Base-by-base conservation (phyloP, 1,140 invertebrate genomes). In the Mactra quadrangularis region DNA sequence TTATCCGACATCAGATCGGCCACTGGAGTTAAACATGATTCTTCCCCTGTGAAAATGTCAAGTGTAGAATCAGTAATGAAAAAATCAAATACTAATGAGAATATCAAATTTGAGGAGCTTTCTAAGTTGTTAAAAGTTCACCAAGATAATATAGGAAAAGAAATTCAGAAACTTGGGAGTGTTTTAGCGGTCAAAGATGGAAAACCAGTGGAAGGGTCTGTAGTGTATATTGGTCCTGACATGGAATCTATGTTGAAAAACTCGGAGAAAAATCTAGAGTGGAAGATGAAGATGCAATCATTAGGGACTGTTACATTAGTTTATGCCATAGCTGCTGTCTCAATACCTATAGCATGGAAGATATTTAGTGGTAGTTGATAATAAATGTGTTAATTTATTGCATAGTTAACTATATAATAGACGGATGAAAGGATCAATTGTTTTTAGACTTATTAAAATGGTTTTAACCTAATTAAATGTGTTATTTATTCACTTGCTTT, bases 171-270 rank as follows among this genome's bases (percentile, higher is more conserved):
- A 4, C 84, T 91, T 53, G 83, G 83, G 52, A 70, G 85, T 19
- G 25, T 89, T 55, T 27, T 90, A 45, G 83, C 81, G 6, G 45
- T 79, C 3, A 25, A 74, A 35, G 19, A 68, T 50, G 60, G 60
- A 15, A 27, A 55, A 50, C 53, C 29, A 59, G 31, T 22, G 19
- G 84, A 82, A 25, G 41, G 29, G 4, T 82, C 70, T 64, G 82
- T 90, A 45, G 88, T 93, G 9, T 93, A 93, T 87, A 85, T 93
- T 71, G 91, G 90, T 31, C 87, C 89, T 4, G 89, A 93, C 55
- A 60, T 93, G 33, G 70, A 89, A 64, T 57, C 71, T 1, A 82
- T 92, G 66, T 66, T 93, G 29, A 81, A 87, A 60, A 68, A 86
- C 19, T 87, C 89, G 0, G 88, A 92, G 72, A 52, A 89, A 33